Evolutionary conservation across 2,113 vertebrate genomes (phyloP), one percentile per base, ranked within the genome.

Genomic region (Gobiocypris rarus): DNA sequence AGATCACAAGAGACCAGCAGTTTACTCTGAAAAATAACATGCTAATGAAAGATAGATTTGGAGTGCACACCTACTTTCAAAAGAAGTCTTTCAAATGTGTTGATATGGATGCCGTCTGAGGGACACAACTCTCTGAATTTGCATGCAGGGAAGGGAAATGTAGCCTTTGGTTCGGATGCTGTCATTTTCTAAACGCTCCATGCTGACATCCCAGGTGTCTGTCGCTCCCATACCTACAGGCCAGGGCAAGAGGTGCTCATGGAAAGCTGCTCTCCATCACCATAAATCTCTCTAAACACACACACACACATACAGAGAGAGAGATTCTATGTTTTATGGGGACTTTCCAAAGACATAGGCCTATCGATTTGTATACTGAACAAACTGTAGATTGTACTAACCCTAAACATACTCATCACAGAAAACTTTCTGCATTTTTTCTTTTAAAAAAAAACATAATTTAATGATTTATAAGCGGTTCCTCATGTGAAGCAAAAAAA

Each of bases 161-260:
- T 41, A 83, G 80, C 74, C 26, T 48, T 76, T 17, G 17, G 75
- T 81, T 70, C 56, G 59, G 70, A 67, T 38, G 34, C 31, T 76
- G 77, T 75, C 75, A 82, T 61, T 65, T 52, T 15, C 75, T 19
- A 65, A 84, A 86, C 84, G 83, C 83, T 87, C 81, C 85, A 88
- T 86, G 54, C 84, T 74, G 83, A 86, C 85, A 83, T 79, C 1
- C 38, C 41, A 61, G 58, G 76, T 65, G 76, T 63, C 76, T 65
- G 41, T 22, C 24, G 15, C 59, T 45, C 13, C n/a, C 4, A 41
- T 63, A 63, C 58, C 76, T 48, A 48, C 76, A 65, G 41, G 24
- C n/a, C 41, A 41, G 41, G 41, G 76, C 58, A 61, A 63, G 38
- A 65, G 24, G 58, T 31, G 76, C 41, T 79, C 24, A 8, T 17